Percentiles rank a stretch among this genome's conserved stretches.
phyloP scores from a whole-genome alignment of 2,888 invertebrate species.

The Agrochola lychnidis region DNA sequence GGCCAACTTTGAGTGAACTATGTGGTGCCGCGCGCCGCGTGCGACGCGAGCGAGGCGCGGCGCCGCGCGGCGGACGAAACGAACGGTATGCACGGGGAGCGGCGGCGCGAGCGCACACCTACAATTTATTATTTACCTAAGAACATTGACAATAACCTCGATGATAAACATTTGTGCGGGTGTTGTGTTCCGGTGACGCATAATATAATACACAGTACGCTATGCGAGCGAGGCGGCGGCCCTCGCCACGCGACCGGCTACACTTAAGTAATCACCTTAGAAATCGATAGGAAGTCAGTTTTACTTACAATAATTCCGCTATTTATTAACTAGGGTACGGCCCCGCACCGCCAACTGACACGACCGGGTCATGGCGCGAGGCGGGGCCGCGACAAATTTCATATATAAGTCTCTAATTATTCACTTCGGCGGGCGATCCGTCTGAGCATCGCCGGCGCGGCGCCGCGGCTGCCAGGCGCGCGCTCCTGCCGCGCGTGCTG shows the following conservation, averaged over 20 bases:
- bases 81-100: slow-evolving; percentile 51
- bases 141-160: slow-evolving; percentile 83
- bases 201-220: slow-evolving; percentile 57
- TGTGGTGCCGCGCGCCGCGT: slow-evolving; percentile 55
- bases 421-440: slow-evolving; percentile 73
- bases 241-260: slow-evolving; percentile 67
- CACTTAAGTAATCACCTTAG: slow-evolving; percentile 84
- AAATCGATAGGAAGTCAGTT: slow-evolving; percentile 90
- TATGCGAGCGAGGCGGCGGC: slow-evolving; percentile 66
- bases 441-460: slow-evolving; percentile 63
- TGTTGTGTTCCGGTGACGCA: slow-evolving; percentile 72
- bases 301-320: slow-evolving; percentile 88
- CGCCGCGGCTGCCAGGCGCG: slow-evolving; percentile 47
- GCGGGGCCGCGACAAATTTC: slow-evolving; percentile 79
- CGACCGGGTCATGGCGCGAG: slow-evolving; percentile 66
- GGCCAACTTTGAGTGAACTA: slow-evolving; percentile 76
- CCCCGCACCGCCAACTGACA: slow-evolving; percentile 69
- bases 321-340: slow-evolving; percentile 85
- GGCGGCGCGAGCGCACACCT: slow-evolving; percentile 71
- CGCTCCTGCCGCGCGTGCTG: slow-evolving; percentile 36
- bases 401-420: slow-evolving; percentile 85
- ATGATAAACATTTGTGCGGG: slow-evolving; percentile 80
- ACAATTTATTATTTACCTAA: slow-evolving; percentile 84
- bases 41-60: slow-evolving; percentile 21
- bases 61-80: slow-evolving; percentile 40